A percentile compares a stretch with the other conserved stretches of the same genome.
These are phyloP conservation scores for Neosilurus hyrtlii DNA, from an alignment of 2,797 vertebrate species.

Conservation along the genomic window DNA sequence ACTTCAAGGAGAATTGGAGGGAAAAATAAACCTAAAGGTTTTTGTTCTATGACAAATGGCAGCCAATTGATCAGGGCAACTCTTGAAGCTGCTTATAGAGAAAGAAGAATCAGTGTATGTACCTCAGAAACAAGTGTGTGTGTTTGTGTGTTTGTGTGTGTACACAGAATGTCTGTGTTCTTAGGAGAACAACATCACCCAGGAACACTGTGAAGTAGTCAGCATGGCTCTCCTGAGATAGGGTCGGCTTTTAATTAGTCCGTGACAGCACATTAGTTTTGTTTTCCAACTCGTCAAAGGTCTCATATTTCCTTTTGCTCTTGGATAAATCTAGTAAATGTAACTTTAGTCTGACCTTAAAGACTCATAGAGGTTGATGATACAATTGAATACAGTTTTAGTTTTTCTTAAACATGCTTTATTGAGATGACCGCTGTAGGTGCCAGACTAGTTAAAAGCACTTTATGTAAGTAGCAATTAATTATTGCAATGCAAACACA, in stretches of 20 bases:
- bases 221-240: slow-evolving; percentile 15
- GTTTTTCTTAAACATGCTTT: neutral
- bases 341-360: neutral
- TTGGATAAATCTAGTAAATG: neutral
- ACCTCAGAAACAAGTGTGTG: neutral
- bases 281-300: slow-evolving; percentile 12
- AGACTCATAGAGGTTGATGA: slow-evolving; percentile 6
- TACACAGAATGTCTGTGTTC: neutral
- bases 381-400: neutral
- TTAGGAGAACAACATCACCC: neutral
- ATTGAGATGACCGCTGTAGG: neutral
- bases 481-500: neutral
- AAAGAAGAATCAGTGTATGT: slow-evolving; percentile 35
- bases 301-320: slow-evolving; percentile 8
- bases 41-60: slow-evolving; percentile 70
- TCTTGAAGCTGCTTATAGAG: slow-evolving; percentile 52
- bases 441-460: neutral
- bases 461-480: neutral
- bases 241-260: neutral
- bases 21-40: slow-evolving; percentile 76
- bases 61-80: slow-evolving; percentile 76
- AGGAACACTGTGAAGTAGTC: slow-evolving; percentile 8
- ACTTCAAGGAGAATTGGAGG: slow-evolving; percentile 73
- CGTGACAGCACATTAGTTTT: slow-evolving; percentile 8
- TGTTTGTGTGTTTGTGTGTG: neutral